Evolutionary conservation across 53 echinoderm and acorn worm genomes (phyloP).

Genomic region (Holothuria scabra): DNA sequence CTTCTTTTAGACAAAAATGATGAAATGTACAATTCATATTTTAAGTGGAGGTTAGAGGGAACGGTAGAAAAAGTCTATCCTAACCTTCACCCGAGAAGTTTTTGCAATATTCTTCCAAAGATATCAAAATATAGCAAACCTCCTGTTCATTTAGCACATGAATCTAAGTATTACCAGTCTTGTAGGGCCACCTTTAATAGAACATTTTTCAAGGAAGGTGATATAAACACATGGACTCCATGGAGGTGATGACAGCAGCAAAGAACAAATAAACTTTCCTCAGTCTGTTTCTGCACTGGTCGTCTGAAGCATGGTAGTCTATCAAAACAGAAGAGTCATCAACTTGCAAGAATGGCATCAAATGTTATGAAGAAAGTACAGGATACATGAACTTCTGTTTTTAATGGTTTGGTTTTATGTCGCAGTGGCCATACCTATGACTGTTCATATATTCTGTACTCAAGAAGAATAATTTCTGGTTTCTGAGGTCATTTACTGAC

Average conservation of each 20-base stretch:
- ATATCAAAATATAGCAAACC: slow-evolving; percentile 57
- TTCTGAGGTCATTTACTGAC: too few relatives aligned
- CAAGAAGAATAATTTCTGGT: too few relatives aligned
- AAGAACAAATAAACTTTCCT: too few relatives aligned
- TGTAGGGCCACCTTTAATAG: slow-evolving; percentile 56
- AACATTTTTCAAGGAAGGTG: slow-evolving; percentile 52
- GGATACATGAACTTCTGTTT: too few relatives aligned
- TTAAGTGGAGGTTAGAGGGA: slow-evolving; percentile 72
- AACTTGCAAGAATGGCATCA: too few relatives aligned
- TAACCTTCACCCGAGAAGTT: slow-evolving; percentile 53
- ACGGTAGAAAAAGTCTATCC: slow-evolving; percentile 66
- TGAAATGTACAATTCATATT: slow-evolving; percentile 68
- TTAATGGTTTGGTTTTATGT: too few relatives aligned
- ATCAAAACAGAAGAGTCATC: too few relatives aligned
- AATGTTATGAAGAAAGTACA: too few relatives aligned
- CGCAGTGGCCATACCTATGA: too few relatives aligned
- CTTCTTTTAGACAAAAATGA: slow-evolving; percentile 68
- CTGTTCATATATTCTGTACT: too few relatives aligned
- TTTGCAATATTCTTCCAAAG: slow-evolving; percentile 70
- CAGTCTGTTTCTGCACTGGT: too few relatives aligned
- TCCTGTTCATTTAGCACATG: slow-evolving; percentile 29
- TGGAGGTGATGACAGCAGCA: slow-evolving; percentile 55
- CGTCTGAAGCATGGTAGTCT: too few relatives aligned
- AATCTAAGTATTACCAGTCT: slow-evolving; percentile 61
- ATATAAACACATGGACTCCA: slow-evolving; percentile 63